phyloP scores from a whole-genome alignment of 2,888 invertebrate species.

The Linnaemya tessellans region DNA sequence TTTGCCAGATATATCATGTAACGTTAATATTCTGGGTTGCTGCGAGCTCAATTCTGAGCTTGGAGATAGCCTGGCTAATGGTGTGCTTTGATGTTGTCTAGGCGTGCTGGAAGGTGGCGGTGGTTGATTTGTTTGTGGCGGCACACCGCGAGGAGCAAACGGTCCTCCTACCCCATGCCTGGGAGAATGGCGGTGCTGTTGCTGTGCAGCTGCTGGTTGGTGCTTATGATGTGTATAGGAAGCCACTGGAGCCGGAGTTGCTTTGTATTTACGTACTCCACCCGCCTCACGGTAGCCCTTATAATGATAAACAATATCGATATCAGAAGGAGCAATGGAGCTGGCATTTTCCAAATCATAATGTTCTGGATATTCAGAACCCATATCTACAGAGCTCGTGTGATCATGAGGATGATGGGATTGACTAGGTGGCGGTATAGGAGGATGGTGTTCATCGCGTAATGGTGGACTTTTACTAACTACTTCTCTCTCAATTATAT shows the following conservation, averaged over 20 bases:
- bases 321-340: conserved; percentile 98
- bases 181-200: conserved; percentile 91
- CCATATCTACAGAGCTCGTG: conserved; percentile 89
- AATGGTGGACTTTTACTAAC: conserved; percentile 92
- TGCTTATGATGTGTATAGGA: conserved; percentile 91
- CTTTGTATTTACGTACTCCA: conserved; percentile 93
- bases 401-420: conserved; percentile 90
- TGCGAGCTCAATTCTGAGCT: conserved; percentile 96
- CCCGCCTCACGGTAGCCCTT: conserved; percentile 95
- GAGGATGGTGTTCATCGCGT: conserved; percentile 90
- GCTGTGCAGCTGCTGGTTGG: conserved; percentile 87
- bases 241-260: conserved; percentile 91
- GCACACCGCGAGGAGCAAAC: conserved; percentile 89
- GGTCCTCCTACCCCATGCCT: conserved; percentile 87
- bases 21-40: conserved; percentile 95
- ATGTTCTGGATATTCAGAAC: conserved; percentile 93
- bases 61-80: conserved; percentile 94
- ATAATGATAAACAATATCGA: conserved; percentile 98
- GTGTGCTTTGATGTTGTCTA: conserved; percentile 94
- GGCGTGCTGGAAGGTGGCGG: conserved; percentile 87
- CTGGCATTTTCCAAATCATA: conserved; percentile 98
- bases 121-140: conserved; percentile 88
- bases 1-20: conserved; percentile 96
- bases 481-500: conserved; percentile 95
- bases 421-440: conserved; percentile 89